These are phyloP conservation scores for Erynnis tages DNA, from an alignment of 2,888 invertebrate species.

Conservation along the genomic window DNA sequence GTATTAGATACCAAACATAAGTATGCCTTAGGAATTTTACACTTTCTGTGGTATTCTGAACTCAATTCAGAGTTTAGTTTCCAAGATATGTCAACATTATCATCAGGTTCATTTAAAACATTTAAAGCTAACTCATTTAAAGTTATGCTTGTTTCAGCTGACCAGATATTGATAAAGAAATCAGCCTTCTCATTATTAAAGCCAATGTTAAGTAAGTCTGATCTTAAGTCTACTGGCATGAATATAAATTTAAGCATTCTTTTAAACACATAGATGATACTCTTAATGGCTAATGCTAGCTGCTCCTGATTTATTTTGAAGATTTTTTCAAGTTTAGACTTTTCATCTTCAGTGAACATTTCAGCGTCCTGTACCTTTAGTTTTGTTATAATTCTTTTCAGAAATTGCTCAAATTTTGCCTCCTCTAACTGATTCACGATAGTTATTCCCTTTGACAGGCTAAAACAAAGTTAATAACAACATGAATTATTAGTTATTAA, in stretches of 20 bases:
- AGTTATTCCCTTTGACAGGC: conserved; percentile 58
- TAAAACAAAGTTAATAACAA: conserved; percentile 45
- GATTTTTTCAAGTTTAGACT: conserved; percentile 59
- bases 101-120: conserved; percentile 41
- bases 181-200: conserved; percentile 60
- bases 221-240: conserved; percentile 65
- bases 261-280: conserved; percentile 61
- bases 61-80: conserved; percentile 70
- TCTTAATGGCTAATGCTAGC: conserved; percentile 58
- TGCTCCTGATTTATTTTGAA: conserved; percentile 58
- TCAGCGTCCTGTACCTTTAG: conserved; percentile 56
- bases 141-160: conserved; percentile 58
- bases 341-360: conserved; percentile 67
- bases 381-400: conserved; percentile 61
- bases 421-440: conserved; percentile 61
- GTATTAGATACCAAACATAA: conserved; percentile 45
- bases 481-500: background rate
- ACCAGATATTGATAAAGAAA: conserved; percentile 65
- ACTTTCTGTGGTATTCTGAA: conserved; percentile 64
- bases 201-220: conserved; percentile 56
- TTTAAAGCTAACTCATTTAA: conserved; percentile 55
- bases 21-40: conserved; percentile 67
- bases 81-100: conserved; percentile 56
- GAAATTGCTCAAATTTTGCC: conserved; percentile 65
- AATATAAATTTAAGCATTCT: conserved; percentile 65